These are phyloP conservation scores for Latheticus oryzae DNA, from an alignment of 2,888 invertebrate genomes.

Conservation along the genomic window DNA sequence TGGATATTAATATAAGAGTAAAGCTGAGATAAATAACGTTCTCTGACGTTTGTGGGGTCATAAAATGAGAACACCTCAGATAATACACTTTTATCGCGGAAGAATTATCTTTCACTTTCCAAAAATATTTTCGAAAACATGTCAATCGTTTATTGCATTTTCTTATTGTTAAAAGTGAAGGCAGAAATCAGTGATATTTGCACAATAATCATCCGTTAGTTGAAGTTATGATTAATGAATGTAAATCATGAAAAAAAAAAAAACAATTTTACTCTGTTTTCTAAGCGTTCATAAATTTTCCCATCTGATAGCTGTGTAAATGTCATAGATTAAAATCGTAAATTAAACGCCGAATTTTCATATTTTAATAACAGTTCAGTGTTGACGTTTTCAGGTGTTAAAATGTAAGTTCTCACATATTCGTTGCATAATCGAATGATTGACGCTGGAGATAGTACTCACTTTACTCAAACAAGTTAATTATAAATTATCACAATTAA, in stretches of 20 bases:
- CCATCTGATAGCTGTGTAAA: no score
- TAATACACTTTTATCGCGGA: constrained; percentile 23
- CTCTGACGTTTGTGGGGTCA: constrained; percentile 7
- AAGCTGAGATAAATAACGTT: constrained; percentile 11
- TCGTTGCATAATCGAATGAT: constrained; percentile 26
- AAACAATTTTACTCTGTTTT: no score
- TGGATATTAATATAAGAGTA: constrained; percentile 20
- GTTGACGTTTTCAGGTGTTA: constrained; percentile 29
- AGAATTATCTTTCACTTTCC: constrained; percentile 26
- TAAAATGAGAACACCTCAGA: constrained; percentile 28
- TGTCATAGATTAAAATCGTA: constrained; percentile 31
- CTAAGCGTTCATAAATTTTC: constrained; percentile 7
- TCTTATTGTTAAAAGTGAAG: constrained; percentile 20
- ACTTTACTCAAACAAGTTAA: constrained; percentile 37
- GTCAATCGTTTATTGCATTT: constrained; percentile 9
- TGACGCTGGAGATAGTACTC: constrained; percentile 33
- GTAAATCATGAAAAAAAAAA: no score
- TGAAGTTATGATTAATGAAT: constrained; percentile 30
- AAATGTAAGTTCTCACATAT: constrained; percentile 30
- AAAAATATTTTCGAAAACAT: constrained; percentile 23
- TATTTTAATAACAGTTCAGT: constrained; percentile 29
- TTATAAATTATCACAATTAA: constrained; percentile 36
- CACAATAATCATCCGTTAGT: constrained; percentile 22
- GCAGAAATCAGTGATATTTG: constrained; percentile 30
- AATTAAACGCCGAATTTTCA: no score